Evolutionary conservation across 2,113 vertebrate genomes (phyloP).

Genomic region (Sturnira hondurensis): DNA sequence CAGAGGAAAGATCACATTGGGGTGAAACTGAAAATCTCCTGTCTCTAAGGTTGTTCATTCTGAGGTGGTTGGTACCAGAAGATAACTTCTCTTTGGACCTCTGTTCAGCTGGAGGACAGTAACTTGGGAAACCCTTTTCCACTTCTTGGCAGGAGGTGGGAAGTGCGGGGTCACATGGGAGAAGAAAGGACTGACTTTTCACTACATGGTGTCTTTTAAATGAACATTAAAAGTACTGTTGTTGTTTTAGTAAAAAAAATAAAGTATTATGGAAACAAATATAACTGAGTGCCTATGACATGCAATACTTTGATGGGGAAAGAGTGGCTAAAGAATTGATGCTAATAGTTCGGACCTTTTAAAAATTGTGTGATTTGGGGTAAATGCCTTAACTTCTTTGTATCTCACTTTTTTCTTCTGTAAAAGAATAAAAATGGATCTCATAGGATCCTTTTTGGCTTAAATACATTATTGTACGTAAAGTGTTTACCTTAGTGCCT

Average conservation of each 20-base stretch:
- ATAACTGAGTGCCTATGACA: neutral
- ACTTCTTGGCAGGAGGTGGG: neutral
- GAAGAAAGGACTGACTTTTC: neutral
- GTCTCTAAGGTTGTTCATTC: neutral
- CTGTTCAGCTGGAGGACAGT: neutral
- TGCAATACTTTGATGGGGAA: neutral
- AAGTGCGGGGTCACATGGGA: neutral
- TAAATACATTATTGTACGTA: neutral
- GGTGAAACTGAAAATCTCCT: neutral
- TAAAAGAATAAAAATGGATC: neutral
- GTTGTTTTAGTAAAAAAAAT: neutral
- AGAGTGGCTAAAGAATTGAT: neutral
- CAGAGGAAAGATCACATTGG: neutral
- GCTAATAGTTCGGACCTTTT: neutral
- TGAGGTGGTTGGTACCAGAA: neutral
- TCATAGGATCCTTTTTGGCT: neutral
- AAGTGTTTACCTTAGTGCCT: neutral
- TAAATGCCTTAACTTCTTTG: neutral
- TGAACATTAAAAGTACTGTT: neutral
- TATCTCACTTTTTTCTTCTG: neutral
- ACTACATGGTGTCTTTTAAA: neutral
- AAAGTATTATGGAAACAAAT: neutral
- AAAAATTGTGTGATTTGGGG: neutral
- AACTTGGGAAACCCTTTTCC: neutral
- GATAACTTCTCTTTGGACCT: neutral